A percentile compares a stretch with the other conserved stretches of the same genome.
Evolutionary conservation across 92 coral and sea anemone genomes (phyloP).

Genomic region (Nematostella vectensis): DNA sequence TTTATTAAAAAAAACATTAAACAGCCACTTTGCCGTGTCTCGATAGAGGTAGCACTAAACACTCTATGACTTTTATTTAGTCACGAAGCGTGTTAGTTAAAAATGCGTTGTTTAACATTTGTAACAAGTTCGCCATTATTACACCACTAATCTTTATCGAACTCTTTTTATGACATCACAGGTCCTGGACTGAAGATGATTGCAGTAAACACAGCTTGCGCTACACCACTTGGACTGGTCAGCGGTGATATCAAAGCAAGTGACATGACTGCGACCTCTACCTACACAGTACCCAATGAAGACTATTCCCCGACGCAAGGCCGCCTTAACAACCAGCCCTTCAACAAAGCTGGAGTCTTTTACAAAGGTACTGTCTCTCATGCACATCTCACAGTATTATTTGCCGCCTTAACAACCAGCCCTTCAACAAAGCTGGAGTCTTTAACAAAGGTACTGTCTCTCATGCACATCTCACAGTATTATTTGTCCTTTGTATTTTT

Average conservation of each 20-base stretch:
- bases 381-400: too few relatives aligned
- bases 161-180: too few relatives aligned
- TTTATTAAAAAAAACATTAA: too few relatives aligned
- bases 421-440: slow-evolving; percentile 47
- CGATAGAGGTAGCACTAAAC: too few relatives aligned
- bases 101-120: too few relatives aligned
- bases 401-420: slow-evolving; percentile 65
- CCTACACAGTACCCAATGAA: slow-evolving; percentile 47
- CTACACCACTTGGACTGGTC: slow-evolving; percentile 72
- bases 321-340: slow-evolving; percentile 59
- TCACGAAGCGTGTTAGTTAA: too few relatives aligned
- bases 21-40: too few relatives aligned
- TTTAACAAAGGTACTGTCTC: slow-evolving; percentile 42
- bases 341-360: slow-evolving; percentile 44
- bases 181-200: slow-evolving; percentile 75
- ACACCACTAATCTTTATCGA: too few relatives aligned
- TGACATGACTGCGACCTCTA: slow-evolving; percentile 64
- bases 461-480: not conserved
- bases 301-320: slow-evolving; percentile 80
- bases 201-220: slow-evolving; percentile 70
- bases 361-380: slow-evolving; percentile 66
- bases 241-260: slow-evolving; percentile 61
- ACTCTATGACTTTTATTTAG: too few relatives aligned
- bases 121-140: too few relatives aligned
- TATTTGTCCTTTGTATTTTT: too few relatives aligned